Evolutionary conservation across 2,888 invertebrate genomes (phyloP).

Genomic region (Operophtera brumata): DNA sequence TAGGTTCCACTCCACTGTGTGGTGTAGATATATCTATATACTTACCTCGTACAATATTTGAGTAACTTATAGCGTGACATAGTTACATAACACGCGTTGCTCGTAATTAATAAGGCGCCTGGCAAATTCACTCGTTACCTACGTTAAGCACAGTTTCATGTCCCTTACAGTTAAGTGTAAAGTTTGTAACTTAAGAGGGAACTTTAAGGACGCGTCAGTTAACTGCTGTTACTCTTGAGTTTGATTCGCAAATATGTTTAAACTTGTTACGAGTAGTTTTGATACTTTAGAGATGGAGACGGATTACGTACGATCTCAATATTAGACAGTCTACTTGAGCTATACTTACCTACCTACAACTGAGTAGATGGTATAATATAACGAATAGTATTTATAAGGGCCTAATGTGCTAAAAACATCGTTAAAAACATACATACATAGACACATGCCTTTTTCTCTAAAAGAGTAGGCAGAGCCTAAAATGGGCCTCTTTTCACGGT

Average conservation of each 20-base stretch:
- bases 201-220: constrained; percentile 39
- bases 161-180: constrained; percentile 35
- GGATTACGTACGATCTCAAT: too few relatives aligned
- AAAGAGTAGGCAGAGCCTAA: too few relatives aligned
- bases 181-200: constrained; percentile 38
- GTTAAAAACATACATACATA: too few relatives aligned
- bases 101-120: constrained; percentile 33
- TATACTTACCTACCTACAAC: too few relatives aligned
- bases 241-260: constrained; percentile 31
- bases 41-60: neutral
- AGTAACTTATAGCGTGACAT: neutral
- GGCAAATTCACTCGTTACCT: constrained; percentile 33
- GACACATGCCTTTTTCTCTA: too few relatives aligned
- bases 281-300: constrained; percentile 11
- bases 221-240: constrained; percentile 32
- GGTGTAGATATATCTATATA: too few relatives aligned
- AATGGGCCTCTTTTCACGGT: too few relatives aligned
- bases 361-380: too few relatives aligned
- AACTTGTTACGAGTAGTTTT: constrained; percentile 24
- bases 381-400: too few relatives aligned
- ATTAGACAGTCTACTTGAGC: too few relatives aligned
- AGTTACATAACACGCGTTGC: constrained; percentile 25
- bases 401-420: too few relatives aligned
- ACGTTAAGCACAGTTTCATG: constrained; percentile 38
- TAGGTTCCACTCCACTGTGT: too few relatives aligned